Percentiles rank a stretch among this genome's conserved stretches.
These are phyloP conservation scores for Colinus virginianus DNA, from an alignment of 2,113 vertebrate genomes.

Conservation along the genomic window DNA sequence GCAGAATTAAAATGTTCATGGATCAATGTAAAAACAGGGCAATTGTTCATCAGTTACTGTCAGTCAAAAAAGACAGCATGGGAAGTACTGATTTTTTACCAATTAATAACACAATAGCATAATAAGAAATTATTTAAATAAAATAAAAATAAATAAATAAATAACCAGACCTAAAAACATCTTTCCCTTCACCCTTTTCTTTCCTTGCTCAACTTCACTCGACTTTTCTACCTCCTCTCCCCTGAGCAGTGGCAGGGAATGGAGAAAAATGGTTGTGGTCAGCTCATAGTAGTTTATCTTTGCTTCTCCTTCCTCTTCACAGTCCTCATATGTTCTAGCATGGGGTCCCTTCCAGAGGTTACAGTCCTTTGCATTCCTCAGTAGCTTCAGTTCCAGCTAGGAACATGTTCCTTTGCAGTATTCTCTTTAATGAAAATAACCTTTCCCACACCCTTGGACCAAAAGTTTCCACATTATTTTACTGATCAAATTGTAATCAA, in stretches of 20 bases:
- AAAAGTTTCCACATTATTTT: background rate
- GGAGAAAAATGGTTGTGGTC: background rate
- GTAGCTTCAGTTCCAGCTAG: background rate
- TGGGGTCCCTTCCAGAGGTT: background rate
- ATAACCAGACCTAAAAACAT: background rate
- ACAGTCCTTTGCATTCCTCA: background rate
- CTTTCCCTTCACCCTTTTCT: background rate
- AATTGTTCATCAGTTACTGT: background rate
- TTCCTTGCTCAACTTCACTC: background rate
- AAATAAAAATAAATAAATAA: background rate
- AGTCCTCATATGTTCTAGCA: background rate
- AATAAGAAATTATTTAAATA: background rate
- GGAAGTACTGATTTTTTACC: background rate
- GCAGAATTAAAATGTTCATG: background rate
- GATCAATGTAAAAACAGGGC: background rate
- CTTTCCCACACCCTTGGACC: background rate
- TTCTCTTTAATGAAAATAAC: background rate
- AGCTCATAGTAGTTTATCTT: background rate
- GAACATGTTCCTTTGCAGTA: background rate
- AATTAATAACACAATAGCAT: background rate
- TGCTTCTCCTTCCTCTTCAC: background rate
- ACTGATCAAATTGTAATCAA: background rate
- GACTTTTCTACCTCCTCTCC: background rate
- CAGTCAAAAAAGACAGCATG: background rate
- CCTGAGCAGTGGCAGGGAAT: background rate